Evolutionary conservation across 2,888 invertebrate genomes (phyloP), one percentile per base, ranked within the genome.

Genomic region (Julus scanicus): DNA sequence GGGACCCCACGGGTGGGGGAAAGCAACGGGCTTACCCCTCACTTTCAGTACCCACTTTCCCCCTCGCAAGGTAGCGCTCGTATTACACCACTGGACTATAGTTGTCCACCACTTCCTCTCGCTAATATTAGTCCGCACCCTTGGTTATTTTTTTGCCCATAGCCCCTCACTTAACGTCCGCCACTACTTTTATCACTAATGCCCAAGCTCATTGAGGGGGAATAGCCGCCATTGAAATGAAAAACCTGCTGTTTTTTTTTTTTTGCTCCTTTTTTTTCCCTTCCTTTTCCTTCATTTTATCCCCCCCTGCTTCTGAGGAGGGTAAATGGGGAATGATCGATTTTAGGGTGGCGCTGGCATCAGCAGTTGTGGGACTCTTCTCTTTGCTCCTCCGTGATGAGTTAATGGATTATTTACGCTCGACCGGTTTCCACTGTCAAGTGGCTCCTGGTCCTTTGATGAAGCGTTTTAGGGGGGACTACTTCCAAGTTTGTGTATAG

Each of bases 141-240:
- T 20, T 44, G 6, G 20, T 8, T 29, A 29, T 29, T 29, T 29
- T 29, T 71, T 29, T 29, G 29, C 71, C 29, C 8, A 29, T 29
- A 29, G 71, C 71, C 71, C 71, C 71, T 71, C 71, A 29, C 71
- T 71, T 29, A 44, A 71, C 29, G 71, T 71, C 71, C 71, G 71
- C 71, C 71, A 71, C 20, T 71, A 20, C 71, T 71, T 20, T 71
- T 71, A 71, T 71, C 71, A 71, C 71, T 71, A 71, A 71, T 71
- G 71, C n/a, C 71, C 71, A 29, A 71, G 29, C 71, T 71, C 71
- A 71, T 71, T 71, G 71, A 71, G 71, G 71, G 71, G 71, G 71
- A 71, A 71, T 71, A 4, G 71, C 71, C 71, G 71, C 71, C 71
- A 71, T 71, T 71, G 71, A 71, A 71, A 71, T 71, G 71, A 71